These are phyloP conservation scores for Limenitis camilla DNA, from an alignment of 2,888 invertebrate species.

Conservation along the genomic window DNA sequence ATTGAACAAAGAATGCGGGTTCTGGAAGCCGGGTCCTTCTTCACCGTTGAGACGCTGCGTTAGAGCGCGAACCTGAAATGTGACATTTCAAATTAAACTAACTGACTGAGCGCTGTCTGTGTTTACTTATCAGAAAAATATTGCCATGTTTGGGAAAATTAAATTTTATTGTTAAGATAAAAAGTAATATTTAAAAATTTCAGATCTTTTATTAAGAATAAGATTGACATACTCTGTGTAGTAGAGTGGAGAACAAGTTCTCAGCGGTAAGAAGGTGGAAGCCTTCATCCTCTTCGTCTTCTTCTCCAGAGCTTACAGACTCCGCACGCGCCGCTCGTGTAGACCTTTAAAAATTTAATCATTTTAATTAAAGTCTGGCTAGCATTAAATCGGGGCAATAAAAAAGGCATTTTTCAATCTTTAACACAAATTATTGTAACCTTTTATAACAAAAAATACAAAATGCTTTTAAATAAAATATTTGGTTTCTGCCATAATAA, in stretches of 20 bases:
- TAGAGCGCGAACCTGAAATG: constrained; percentile 82
- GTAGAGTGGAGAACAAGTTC: constrained; percentile 89
- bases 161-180: background rate
- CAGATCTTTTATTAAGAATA: background rate
- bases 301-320: constrained; percentile 90
- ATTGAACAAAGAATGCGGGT: constrained; percentile 67
- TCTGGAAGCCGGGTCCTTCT: constrained; percentile 77
- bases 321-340: constrained; percentile 82
- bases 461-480: no score
- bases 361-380: background rate
- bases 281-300: constrained; percentile 91
- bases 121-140: no score
- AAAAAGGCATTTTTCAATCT: no score
- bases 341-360: constrained; percentile 59
- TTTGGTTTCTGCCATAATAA: no score
- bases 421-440: no score
- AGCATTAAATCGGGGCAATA: no score
- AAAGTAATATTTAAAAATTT: background rate
- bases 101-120: no score
- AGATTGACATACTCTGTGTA: constrained; percentile 79
- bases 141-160: background rate
- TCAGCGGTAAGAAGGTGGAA: constrained; percentile 94
- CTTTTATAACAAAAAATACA: no score
- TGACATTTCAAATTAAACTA: no score
- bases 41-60: constrained; percentile 90